Percentiles rank a stretch among this genome's conserved stretches.
Conservation (phyloP, 92 coral and sea anemone species). For the Blastomussa wellsi region DNA sequence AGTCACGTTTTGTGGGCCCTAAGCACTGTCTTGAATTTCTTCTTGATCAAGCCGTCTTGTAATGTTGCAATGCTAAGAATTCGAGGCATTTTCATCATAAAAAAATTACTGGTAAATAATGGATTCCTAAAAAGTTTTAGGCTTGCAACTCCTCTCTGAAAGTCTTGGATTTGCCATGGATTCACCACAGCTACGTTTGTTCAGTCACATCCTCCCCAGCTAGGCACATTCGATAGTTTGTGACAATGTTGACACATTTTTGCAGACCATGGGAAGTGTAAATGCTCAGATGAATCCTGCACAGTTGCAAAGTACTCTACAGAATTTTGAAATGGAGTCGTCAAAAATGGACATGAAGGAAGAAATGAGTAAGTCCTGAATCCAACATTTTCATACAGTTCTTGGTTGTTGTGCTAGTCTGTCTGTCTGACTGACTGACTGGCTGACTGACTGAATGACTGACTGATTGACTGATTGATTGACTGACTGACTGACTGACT, state of each 20-base stretch:
- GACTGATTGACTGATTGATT: not conserved
- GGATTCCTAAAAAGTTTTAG: no score
- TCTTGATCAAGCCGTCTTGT: not conserved
- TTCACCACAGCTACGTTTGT: no score
- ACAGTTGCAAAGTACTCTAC: slow-evolving; percentile 83
- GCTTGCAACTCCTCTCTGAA: no score
- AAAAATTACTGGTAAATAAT: no score
- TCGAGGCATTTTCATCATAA: no score
- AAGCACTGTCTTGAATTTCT: not conserved
- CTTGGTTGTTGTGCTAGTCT: not conserved
- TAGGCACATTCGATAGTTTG: not conserved
- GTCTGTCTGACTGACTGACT: not conserved
- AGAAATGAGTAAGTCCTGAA: slow-evolving; percentile 80
- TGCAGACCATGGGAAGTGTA: slow-evolving; percentile 90
- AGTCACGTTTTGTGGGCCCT: no score
- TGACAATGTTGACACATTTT: not conserved
- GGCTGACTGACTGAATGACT: no score
- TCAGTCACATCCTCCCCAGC: not conserved
- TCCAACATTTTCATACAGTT: not conserved
- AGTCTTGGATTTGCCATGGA: no score
- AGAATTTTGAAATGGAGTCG: slow-evolving; percentile 93
- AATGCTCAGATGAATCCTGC: slow-evolving; percentile 95
- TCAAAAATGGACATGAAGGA: slow-evolving; percentile 97
- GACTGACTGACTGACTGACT: no score
- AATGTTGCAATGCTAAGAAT: no score